A percentile compares a stretch with the other conserved stretches of the same genome.
phyloP scores from a whole-genome alignment of 1,140 invertebrate genomes.

The Acromyrmex heyeri region DNA sequence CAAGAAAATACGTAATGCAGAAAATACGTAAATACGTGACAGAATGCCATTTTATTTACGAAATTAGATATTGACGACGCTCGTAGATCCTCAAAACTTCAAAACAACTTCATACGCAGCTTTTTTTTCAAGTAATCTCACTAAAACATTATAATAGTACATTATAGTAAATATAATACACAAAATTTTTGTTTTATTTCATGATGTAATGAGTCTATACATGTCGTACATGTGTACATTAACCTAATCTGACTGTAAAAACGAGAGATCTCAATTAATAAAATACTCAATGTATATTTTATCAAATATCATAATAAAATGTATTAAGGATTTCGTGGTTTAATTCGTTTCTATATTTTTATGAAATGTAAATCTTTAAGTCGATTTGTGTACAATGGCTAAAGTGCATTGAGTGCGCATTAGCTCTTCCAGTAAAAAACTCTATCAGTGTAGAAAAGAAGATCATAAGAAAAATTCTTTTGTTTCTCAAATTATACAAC shows the following conservation, averaged over 20 bases:
- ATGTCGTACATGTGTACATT: neutral
- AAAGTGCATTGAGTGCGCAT: too few relatives aligned
- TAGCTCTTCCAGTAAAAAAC: too few relatives aligned
- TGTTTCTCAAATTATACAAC: neutral
- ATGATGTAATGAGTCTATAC: neutral
- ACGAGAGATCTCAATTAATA: too few relatives aligned
- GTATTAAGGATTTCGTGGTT: too few relatives aligned
- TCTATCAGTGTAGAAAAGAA: neutral
- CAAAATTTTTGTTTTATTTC: neutral
- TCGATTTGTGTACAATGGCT: too few relatives aligned
- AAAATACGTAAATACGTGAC: neutral
- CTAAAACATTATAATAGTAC: neutral
- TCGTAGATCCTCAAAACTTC: neutral
- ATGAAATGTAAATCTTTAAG: too few relatives aligned
- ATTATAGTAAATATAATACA: neutral
- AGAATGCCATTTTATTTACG: neutral
- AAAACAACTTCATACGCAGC: neutral
- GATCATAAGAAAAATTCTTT: neutral
- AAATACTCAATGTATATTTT: too few relatives aligned
- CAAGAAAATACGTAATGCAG: too few relatives aligned
- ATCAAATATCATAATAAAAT: too few relatives aligned
- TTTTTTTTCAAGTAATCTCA: conserved; percentile 3
- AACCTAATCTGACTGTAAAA: too few relatives aligned
- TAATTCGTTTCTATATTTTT: too few relatives aligned
- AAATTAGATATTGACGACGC: neutral